Conservation (phyloP, 2,113 vertebrate species). For the Dasyornis broadbenti region DNA sequence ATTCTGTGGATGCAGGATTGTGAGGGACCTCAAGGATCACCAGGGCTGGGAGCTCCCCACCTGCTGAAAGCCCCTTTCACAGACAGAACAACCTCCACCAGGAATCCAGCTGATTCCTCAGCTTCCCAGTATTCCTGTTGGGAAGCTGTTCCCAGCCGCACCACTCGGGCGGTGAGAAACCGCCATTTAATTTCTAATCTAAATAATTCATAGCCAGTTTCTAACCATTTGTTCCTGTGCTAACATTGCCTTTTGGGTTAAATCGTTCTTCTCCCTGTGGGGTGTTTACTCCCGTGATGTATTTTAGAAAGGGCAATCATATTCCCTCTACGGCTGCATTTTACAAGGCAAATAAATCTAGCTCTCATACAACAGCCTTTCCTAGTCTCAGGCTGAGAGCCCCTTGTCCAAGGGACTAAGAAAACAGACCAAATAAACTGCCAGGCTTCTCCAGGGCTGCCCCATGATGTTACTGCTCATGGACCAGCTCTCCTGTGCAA, state of each 20-base stretch:
- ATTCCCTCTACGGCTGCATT: not conserved
- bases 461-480: fast-evolving
- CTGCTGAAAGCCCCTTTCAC: not conserved
- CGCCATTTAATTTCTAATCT: slow-evolving; percentile 12
- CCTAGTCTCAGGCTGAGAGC: not conserved
- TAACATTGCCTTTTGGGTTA: slow-evolving; percentile 41
- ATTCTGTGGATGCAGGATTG: not conserved
- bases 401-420: not conserved
- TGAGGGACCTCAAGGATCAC: not conserved
- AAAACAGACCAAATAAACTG: not conserved
- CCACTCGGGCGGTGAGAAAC: not conserved
- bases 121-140: not conserved
- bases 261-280: slow-evolving; percentile 23
- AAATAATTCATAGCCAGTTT: slow-evolving; percentile 47
- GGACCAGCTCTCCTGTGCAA: not conserved
- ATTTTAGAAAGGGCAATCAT: slow-evolving; percentile 46
- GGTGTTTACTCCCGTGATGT: not conserved
- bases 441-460: not conserved
- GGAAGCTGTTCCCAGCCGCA: not conserved
- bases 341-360: slow-evolving; percentile 41
- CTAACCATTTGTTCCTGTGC: slow-evolving; percentile 19
- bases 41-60: not conserved
- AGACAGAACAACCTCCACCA: not conserved
- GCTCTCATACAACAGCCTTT: not conserved
- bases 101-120: not conserved